Percentiles rank a stretch among this genome's conserved stretches.
phyloP scores from a whole-genome alignment of 2,888 invertebrate genomes.

The Ethmia dodecea region DNA sequence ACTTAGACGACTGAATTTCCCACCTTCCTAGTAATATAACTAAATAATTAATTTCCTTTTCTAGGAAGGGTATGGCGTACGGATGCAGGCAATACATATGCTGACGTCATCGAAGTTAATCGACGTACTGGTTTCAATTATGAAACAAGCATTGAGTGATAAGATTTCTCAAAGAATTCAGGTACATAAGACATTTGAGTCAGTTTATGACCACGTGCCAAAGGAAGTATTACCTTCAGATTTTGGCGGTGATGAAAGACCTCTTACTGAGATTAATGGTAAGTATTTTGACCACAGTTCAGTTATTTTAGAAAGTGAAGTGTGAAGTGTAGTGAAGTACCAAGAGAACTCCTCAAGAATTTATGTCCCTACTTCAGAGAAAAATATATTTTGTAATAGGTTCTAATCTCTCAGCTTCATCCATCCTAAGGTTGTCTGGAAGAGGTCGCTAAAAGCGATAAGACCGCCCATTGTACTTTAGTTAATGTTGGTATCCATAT shows the following conservation, averaged over 20 bases:
- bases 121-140: slow-evolving; percentile 40
- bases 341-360: too few relatives aligned
- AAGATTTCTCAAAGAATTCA: slow-evolving; percentile 29
- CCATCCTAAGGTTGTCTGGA: too few relatives aligned
- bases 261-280: slow-evolving; percentile 30
- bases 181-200: slow-evolving; percentile 25
- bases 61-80: slow-evolving; percentile 49
- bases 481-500: too few relatives aligned
- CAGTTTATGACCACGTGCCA: slow-evolving; percentile 25
- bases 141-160: slow-evolving; percentile 39
- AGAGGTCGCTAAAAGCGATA: too few relatives aligned
- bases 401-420: too few relatives aligned
- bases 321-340: too few relatives aligned
- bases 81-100: slow-evolving; percentile 41
- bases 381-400: too few relatives aligned
- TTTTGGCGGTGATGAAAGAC: slow-evolving; percentile 28
- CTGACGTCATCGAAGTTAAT: slow-evolving; percentile 38
- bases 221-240: slow-evolving; percentile 36
- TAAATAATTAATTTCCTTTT: neutral
- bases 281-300: slow-evolving; percentile 12
- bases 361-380: too few relatives aligned
- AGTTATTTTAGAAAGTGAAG: too few relatives aligned
- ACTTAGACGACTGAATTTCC: too few relatives aligned
- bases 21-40: too few relatives aligned
- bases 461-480: too few relatives aligned